Evolutionary conservation across 2,888 invertebrate species (phyloP).

Genomic region (Sturmia bella): DNA sequence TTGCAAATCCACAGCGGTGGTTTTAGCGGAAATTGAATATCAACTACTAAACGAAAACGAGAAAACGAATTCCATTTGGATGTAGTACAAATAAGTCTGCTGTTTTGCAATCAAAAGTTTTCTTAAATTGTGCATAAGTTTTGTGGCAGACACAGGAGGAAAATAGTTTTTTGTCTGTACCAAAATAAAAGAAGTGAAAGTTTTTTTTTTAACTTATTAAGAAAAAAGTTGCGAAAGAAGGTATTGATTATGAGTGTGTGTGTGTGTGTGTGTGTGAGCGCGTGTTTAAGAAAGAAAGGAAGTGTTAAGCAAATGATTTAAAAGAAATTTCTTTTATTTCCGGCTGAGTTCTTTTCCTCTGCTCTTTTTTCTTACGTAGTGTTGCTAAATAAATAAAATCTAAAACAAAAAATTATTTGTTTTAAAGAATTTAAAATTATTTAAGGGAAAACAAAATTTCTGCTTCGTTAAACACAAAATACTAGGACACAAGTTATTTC

Average conservation of each 20-base stretch:
- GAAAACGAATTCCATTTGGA: neutral
- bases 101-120: constrained; percentile 2
- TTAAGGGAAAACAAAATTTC: neutral
- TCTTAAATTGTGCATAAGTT: neutral
- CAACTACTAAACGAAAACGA: no score
- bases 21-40: constrained; percentile 46
- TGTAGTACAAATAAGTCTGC: neutral
- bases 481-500: neutral
- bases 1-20: constrained; percentile 67
- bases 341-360: constrained; percentile 9
- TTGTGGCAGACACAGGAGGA: neutral
- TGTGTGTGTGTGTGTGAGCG: neutral
- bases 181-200: neutral
- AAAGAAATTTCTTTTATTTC: constrained; percentile 55
- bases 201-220: neutral
- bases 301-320: constrained; percentile 9
- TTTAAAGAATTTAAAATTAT: neutral
- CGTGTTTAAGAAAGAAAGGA: no score
- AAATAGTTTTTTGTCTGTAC: neutral
- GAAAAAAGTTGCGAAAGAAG: neutral
- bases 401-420: neutral
- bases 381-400: neutral
- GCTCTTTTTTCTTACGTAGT: neutral
- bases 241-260: neutral
- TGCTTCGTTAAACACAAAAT: neutral